A percentile compares a stretch with the other conserved stretches of the same genome.
Evolutionary conservation across 2,113 vertebrate species (phyloP).

Genomic region (Galeopterus variegatus): DNA sequence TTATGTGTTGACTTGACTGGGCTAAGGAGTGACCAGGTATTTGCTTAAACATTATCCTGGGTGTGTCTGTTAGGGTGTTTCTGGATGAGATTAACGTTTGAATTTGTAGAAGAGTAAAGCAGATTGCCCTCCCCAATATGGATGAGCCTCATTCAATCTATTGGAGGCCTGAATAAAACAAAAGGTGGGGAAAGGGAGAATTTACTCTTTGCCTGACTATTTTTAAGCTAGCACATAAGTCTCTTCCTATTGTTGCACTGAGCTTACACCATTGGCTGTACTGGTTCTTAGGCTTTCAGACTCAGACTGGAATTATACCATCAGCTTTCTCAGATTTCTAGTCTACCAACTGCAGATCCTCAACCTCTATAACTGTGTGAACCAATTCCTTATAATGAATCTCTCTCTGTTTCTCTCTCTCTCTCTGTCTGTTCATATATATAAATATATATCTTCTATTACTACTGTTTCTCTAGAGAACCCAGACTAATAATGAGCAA

Average conservation of each 20-base stretch:
- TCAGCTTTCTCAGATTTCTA: background rate
- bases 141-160: background rate
- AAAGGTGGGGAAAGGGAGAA: background rate
- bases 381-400: background rate
- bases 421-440: background rate
- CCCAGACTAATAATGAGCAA: too few species aligned
- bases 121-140: background rate
- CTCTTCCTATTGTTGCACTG: background rate
- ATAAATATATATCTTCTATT: background rate
- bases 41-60: background rate
- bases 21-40: background rate
- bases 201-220: background rate
- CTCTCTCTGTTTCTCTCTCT: too few species aligned
- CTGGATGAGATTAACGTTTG: background rate
- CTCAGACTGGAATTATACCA: background rate
- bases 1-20: background rate
- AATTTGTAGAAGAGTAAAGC: background rate
- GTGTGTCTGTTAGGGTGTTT: background rate
- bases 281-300: background rate
- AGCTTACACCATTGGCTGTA: background rate
- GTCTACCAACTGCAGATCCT: background rate
- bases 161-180: background rate
- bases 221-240: background rate
- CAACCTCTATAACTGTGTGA: background rate
- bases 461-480: background rate